Evolutionary conservation across 2,113 vertebrate species (phyloP).

Genomic region (Oxyruncus cristatus): DNA sequence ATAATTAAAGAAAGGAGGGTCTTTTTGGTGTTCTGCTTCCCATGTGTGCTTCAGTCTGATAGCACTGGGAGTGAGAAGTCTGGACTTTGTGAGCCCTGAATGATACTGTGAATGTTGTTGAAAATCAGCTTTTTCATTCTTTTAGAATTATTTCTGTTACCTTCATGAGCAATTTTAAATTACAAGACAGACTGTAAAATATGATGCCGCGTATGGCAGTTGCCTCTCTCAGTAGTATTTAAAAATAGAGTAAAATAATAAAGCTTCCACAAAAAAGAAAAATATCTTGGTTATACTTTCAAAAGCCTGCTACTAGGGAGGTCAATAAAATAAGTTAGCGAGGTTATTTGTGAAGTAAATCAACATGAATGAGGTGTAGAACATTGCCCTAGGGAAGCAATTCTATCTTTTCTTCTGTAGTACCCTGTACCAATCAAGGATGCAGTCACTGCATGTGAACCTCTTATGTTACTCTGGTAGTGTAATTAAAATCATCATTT

Average conservation of each 20-base stretch:
- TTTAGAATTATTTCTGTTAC: background rate
- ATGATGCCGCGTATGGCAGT: background rate
- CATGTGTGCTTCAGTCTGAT: background rate
- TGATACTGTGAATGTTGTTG: background rate
- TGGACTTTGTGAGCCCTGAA: background rate
- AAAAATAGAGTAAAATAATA: background rate
- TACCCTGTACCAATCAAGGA: background rate
- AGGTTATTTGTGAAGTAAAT: constrained; percentile 24
- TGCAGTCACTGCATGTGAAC: background rate
- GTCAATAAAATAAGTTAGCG: background rate
- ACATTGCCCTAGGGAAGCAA: background rate
- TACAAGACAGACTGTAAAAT: background rate
- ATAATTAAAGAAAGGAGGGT: constrained; percentile 14
- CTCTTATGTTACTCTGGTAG: background rate
- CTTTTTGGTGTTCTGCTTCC: background rate
- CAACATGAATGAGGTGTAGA: background rate
- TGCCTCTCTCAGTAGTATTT: background rate
- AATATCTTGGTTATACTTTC: background rate
- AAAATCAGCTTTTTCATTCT: background rate
- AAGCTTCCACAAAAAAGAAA: background rate
- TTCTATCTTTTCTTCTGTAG: background rate
- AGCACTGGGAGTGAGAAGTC: background rate
- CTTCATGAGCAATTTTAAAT: background rate
- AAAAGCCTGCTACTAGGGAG: background rate
- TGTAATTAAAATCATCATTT: constrained; percentile 37